These are phyloP conservation scores for Agrotis segetum DNA, from an alignment of 2,888 invertebrate genomes.

Conservation along the genomic window DNA sequence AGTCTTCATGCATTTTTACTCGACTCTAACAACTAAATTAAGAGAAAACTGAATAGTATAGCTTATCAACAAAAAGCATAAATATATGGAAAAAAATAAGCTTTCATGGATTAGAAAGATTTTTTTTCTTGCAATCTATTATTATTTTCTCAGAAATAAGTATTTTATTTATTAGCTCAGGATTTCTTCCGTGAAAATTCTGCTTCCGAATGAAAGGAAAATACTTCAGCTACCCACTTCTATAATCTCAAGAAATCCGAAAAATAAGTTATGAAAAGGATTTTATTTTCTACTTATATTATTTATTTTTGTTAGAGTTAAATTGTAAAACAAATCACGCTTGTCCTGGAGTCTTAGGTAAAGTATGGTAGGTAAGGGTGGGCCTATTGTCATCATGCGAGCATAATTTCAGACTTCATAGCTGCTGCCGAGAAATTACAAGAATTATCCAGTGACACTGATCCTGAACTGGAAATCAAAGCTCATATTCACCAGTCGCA, in stretches of 20 bases:
- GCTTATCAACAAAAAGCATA: no score
- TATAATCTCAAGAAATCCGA: background rate
- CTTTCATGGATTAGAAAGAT: background rate
- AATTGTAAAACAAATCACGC: no score
- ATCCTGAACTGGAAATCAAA: no score
- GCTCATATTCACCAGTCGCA: no score
- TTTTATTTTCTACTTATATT: background rate
- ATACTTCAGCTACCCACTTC: background rate
- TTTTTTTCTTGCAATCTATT: background rate
- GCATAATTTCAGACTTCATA: no score
- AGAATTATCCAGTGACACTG: no score
- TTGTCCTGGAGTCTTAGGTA: no score
- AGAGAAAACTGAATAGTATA: background rate
- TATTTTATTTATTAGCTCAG: slow-evolving; percentile 17
- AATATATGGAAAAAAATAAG: background rate
- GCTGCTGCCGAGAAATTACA: no score
- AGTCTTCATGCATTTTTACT: background rate
- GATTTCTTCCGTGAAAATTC: background rate
- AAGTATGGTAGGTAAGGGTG: no score
- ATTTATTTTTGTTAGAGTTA: background rate
- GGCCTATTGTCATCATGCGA: no score
- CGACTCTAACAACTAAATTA: background rate
- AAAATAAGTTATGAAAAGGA: background rate
- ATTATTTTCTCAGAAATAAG: slow-evolving; percentile 5
- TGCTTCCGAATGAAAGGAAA: slow-evolving; percentile 9